Conservation (phyloP, 2,888 invertebrate species). For the Lapara coniferarum region DNA sequence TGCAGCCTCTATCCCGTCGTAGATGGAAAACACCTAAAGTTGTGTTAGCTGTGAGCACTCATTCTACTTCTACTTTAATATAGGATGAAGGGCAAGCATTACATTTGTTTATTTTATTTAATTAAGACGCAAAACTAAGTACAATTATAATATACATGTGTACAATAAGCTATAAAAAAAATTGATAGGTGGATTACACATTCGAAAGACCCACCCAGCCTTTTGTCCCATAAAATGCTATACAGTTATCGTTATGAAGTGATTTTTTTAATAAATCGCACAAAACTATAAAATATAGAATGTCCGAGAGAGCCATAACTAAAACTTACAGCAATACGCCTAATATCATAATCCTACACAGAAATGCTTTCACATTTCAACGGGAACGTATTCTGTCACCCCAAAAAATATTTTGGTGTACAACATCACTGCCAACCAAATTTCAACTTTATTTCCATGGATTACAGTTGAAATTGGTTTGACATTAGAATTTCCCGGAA, state of each 20-base stretch:
- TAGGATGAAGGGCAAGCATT: too few species aligned
- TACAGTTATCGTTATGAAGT: background rate
- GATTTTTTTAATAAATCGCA: conserved; percentile 17
- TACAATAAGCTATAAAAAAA: too few species aligned
- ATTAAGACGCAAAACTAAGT: too few species aligned
- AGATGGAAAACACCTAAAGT: too few species aligned
- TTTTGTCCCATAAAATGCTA: too few species aligned
- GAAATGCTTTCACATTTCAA: conserved; percentile 80
- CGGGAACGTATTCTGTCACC: conserved; percentile 57
- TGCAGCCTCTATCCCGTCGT: too few species aligned
- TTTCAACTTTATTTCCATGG: conserved; percentile 39
- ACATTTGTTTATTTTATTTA: too few species aligned
- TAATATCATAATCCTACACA: conserved; percentile 81
- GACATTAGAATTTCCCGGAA: conserved; percentile 34
- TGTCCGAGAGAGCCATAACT: conserved; percentile 46
- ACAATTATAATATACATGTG: too few species aligned
- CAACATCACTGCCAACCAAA: conserved; percentile 34
- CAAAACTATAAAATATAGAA: conserved; percentile 52
- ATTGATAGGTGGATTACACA: too few species aligned
- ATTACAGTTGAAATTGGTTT: conserved; percentile 29
- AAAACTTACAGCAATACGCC: conserved; percentile 62
- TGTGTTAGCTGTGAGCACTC: too few species aligned
- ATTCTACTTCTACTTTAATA: too few species aligned
- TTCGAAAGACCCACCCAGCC: too few species aligned
- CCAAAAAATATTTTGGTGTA: conserved; percentile 65